These are phyloP conservation scores for Micromys minutus DNA, from an alignment of 2,113 vertebrate species.

Conservation along the genomic window DNA sequence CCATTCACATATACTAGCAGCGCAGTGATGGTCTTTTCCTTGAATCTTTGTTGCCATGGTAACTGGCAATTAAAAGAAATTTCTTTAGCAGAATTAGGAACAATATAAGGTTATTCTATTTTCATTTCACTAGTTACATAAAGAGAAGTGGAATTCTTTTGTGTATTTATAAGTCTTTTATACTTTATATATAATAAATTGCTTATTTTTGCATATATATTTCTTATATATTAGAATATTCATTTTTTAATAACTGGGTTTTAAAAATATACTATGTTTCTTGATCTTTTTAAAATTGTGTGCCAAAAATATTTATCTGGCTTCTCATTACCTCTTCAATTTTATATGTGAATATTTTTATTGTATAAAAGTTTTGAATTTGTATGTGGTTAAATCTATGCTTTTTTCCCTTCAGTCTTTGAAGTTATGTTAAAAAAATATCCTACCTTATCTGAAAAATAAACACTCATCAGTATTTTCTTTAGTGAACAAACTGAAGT, in stretches of 20 bases:
- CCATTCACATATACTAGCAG: neutral
- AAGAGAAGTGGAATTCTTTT: neutral
- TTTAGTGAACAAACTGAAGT: constrained; percentile 47
- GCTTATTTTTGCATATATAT: neutral
- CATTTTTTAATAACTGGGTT: constrained; percentile 34
- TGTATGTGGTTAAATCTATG: constrained; percentile 33
- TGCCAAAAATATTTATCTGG: constrained; percentile 37
- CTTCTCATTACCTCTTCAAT: constrained; percentile 44
- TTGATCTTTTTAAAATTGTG: constrained; percentile 51
- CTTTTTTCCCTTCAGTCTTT: constrained; percentile 47
- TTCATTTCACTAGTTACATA: constrained; percentile 40
- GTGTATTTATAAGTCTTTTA: neutral
- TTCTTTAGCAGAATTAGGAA: constrained; percentile 8
- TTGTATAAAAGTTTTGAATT: constrained; percentile 48
- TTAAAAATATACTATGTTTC: constrained; percentile 20
- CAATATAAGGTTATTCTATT: neutral
- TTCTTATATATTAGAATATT: constrained; percentile 22
- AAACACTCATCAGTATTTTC: constrained; percentile 51
- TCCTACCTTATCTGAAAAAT: constrained; percentile 19
- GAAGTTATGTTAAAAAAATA: constrained; percentile 38
- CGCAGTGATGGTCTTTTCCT: neutral
- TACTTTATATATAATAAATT: neutral
- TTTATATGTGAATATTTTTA: constrained; percentile 59
- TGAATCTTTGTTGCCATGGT: neutral
- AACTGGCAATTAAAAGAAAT: neutral